Percentiles rank a stretch among this genome's conserved stretches.
phyloP scores from a whole-genome alignment of 1,140 invertebrate species.

The Dinoponera quadriceps region DNA sequence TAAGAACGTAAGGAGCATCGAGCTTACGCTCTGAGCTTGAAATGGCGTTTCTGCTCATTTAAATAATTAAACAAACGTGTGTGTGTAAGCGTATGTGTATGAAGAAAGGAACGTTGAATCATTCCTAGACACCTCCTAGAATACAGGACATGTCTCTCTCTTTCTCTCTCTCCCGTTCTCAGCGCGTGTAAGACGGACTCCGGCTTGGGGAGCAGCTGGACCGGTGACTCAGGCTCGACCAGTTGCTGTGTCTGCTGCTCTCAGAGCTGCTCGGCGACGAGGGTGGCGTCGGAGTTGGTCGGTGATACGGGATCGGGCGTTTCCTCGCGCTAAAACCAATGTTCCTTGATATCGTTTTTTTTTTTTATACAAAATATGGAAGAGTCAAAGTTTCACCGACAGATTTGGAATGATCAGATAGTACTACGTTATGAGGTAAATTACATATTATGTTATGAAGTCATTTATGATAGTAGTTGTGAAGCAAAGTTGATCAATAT shows the following conservation, averaged over 20 bases:
- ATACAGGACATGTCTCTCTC: neutral
- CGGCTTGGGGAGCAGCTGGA: conserved; percentile 83
- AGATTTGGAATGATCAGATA: too few species aligned
- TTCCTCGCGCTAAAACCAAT: conserved; percentile 92
- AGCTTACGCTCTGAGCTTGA: conserved; percentile 53
- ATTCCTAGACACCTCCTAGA: conserved; percentile 3
- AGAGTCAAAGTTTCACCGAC: too few species aligned
- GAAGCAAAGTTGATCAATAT: too few species aligned
- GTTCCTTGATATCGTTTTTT: conserved; percentile 59
- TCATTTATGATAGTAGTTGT: too few species aligned
- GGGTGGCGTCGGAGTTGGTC: conserved; percentile 91
- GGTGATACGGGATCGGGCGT: conserved; percentile 95
- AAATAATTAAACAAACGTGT: conserved; percentile 2
- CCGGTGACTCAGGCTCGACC: conserved; percentile 84
- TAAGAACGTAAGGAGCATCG: conserved; percentile 49
- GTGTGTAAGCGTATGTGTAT: too few species aligned
- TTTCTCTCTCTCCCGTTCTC: conserved; percentile 26
- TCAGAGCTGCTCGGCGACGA: conserved; percentile 89
- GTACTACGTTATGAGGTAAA: too few species aligned
- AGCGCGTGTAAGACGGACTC: conserved; percentile 81
- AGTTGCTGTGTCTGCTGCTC: conserved; percentile 86
- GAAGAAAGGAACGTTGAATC: conserved; percentile 61
- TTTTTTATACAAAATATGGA: too few species aligned
- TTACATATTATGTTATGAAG: too few species aligned
- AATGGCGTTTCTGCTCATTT: conserved; percentile 29